phyloP scores from a whole-genome alignment of 30 jellyfish, hydroid and myxozoan genomes.

The Cassiopea andromeda region DNA sequence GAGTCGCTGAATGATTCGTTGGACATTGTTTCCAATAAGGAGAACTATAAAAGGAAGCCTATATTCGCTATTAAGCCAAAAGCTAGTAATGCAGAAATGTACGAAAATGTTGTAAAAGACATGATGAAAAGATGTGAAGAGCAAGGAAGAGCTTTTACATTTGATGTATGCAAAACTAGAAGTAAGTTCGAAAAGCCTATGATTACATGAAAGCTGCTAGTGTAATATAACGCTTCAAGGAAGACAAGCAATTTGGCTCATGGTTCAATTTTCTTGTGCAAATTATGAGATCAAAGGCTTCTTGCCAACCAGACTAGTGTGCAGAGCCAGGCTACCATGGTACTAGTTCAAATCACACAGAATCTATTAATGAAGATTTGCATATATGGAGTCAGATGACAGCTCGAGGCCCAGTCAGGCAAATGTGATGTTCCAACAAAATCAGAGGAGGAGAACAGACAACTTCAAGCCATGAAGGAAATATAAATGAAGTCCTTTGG shows the following conservation, averaged over 20 bases:
- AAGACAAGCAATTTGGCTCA: conserved; percentile 49
- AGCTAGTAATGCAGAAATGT: too few relatives aligned
- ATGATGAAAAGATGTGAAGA: too few relatives aligned
- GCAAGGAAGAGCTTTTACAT: too few relatives aligned
- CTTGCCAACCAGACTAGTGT: conserved; percentile 60
- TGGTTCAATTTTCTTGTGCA: conserved; percentile 56
- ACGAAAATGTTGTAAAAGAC: too few relatives aligned
- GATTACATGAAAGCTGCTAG: neutral
- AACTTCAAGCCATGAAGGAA: conserved; percentile 55
- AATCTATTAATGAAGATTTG: neutral
- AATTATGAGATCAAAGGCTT: conserved; percentile 53
- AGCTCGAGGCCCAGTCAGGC: conserved; percentile 14
- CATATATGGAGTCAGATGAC: too few relatives aligned
- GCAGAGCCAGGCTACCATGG: conserved; percentile 52
- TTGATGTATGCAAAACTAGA: too few relatives aligned
- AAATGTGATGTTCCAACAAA: conserved; percentile 33
- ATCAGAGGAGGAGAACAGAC: conserved; percentile 15
- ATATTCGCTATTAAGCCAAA: too few relatives aligned
- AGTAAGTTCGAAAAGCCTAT: too few relatives aligned
- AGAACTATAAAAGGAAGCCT: too few relatives aligned
- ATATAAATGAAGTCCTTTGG: conserved; percentile 27
- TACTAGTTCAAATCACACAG: conserved; percentile 28
- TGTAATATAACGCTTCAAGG: conserved; percentile 30
- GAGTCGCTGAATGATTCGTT: too few relatives aligned
- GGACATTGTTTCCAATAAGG: too few relatives aligned